Evolutionary conservation across 2,888 invertebrate species (phyloP), one percentile per base, ranked within the genome.

Genomic region (Baronia brevicornis): DNA sequence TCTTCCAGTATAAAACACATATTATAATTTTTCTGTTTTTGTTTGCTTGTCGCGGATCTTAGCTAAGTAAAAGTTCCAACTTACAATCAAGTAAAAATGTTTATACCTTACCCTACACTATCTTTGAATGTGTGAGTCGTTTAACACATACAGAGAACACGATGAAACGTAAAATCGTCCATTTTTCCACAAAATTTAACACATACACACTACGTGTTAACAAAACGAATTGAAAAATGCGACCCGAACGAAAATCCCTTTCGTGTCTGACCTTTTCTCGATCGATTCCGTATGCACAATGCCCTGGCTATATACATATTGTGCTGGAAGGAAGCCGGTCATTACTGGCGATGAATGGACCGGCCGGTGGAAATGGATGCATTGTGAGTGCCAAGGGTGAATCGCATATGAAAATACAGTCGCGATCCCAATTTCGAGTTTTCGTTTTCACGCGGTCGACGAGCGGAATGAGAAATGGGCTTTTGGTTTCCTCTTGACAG

Each of bases 101-200:
- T n/a, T n/a, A n/a, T n/a, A n/a, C n/a, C n/a, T n/a, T n/a, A n/a
- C n/a, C n/a, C n/a, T n/a, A n/a, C n/a, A n/a, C n/a, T n/a, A n/a
- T n/a, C n/a, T n/a, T n/a, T n/a, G n/a, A n/a, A n/a, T n/a, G n/a
- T n/a, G n/a, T n/a, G n/a, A n/a, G n/a, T n/a, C n/a, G n/a, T n/a
- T n/a, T n/a, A n/a, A n/a, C n/a, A 10, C 8, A 8, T 20, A 24
- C 7, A 14, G 10, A 33, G 17, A 14, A 13, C 26, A 26, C 33
- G 27, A 11, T 15, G 18, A 23, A 2, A 10, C 28, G 34, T 28
- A 11, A 29, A 34, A 19, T 8, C 11, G 8, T 9, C 9, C 14
- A 29, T 28, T 69, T 63, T 80, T 75, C 73, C 79, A 61, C 65
- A 54, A 77, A 79, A 82, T 82, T 80, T 77, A 79, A 78, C 79